Base-by-base conservation (phyloP, 2,888 invertebrate genomes). In the Scaptomyza parva region DNA sequence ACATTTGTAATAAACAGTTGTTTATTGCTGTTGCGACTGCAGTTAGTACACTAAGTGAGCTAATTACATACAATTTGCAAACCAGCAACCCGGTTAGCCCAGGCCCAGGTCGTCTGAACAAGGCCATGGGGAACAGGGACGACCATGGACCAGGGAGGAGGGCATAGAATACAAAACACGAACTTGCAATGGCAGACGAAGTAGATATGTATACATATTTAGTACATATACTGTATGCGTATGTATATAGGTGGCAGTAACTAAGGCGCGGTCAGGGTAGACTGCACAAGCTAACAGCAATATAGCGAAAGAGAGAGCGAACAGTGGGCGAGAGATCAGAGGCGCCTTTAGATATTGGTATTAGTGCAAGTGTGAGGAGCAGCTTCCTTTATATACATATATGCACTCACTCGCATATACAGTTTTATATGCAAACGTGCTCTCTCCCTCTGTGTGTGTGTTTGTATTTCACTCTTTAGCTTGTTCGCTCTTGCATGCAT, bases 211-310 rank as follows among this genome's bases (percentile, higher is more conserved):
- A n/a, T 28, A 8, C 14, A 20, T 18, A 26, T 44, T 26, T 26
- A 26, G 14, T 45, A 33, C 26, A 24, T 45, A 26, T 11, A 26
- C 11, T 44, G 26, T 14, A n/a, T 24, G 58, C 51, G 22, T 18
- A 43, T 58, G 54, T 50, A 37, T 14, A 35, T 12, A 30, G 51
- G 51, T 55, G 53, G 39, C 70, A 81, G 85, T 79, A 76, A 86
- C 59, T 65, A 79, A 76, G 86, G 72, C 80, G 86, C 86, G 61
- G 84, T 83, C 84, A 80, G 72, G 84, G 76, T 72, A 83, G 75
- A 82, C 65, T 82, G 86, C 81, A 85, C 83, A 82, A 71, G 62
- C 62, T 78, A 87, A 81, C 51, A 66, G 62, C 70, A 76, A 51
- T 37, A 26, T 20, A 14, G 5, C 9, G 20, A 22, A 5, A 44